Conservation (phyloP, 2,888 invertebrate species). For the Mythimna impura region DNA sequence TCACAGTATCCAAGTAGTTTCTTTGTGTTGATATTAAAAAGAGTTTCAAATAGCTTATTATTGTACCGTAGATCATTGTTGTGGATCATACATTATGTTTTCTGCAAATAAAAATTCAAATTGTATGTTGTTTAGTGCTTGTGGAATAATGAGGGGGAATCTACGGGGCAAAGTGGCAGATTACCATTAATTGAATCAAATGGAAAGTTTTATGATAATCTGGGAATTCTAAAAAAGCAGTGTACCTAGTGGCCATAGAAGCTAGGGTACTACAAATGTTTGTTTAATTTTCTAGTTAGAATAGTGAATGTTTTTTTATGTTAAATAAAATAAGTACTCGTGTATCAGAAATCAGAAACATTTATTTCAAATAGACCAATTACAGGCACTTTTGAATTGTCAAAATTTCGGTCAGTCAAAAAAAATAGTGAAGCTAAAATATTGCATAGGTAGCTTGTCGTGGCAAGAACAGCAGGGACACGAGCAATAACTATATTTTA, state of each 20-base stretch:
- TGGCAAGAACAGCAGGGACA: neutral
- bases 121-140: slow-evolving; percentile 25
- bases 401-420: too few relatives aligned
- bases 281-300: neutral
- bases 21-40: slow-evolving; percentile 65
- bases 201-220: slow-evolving; percentile 41
- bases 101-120: slow-evolving; percentile 53
- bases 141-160: slow-evolving; percentile 46
- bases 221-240: slow-evolving; percentile 27
- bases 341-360: neutral
- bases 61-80: slow-evolving; percentile 50
- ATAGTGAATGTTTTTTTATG: neutral
- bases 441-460: too few relatives aligned
- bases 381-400: too few relatives aligned
- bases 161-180: slow-evolving; percentile 35
- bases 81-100: slow-evolving; percentile 38
- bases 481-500: neutral
- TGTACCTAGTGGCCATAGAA: too few relatives aligned
- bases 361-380: too few relatives aligned
- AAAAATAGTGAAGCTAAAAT: too few relatives aligned
- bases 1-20: slow-evolving; percentile 64
- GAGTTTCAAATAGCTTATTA: slow-evolving; percentile 57
- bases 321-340: neutral
- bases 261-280: neutral
- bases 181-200: slow-evolving; percentile 43